These are phyloP conservation scores for Muschampia plurimacula DNA, from an alignment of 2,888 invertebrate genomes.

Conservation along the genomic window DNA sequence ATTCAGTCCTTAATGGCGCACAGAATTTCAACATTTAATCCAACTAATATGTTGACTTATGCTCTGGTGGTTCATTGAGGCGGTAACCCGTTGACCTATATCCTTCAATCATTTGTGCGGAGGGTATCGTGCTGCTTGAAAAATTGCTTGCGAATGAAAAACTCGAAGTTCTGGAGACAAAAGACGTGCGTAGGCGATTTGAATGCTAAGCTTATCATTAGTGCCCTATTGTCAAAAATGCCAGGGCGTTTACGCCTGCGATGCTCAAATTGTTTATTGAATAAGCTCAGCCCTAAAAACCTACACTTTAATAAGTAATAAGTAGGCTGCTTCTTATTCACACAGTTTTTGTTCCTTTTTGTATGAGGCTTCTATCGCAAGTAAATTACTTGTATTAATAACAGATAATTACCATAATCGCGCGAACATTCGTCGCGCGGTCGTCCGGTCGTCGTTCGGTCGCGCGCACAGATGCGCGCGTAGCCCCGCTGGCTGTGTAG, in stretches of 20 bases:
- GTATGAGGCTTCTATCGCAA: background rate
- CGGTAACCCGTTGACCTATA: conserved; percentile 74
- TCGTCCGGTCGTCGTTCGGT: no score
- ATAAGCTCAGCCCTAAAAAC: background rate
- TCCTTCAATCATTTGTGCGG: conserved; percentile 69
- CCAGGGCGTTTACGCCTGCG: conserved; percentile 58
- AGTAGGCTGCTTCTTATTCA: background rate
- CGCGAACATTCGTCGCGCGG: no score
- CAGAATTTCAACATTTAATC: conserved; percentile 28
- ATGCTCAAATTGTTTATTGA: conserved; percentile 59
- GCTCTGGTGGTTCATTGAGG: conserved; percentile 51
- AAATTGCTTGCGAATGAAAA: conserved; percentile 77
- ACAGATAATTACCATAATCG: conserved; percentile 25
- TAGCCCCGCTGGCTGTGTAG: no score
- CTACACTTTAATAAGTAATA: background rate
- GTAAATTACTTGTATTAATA: conserved; percentile 7
- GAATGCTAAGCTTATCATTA: conserved; percentile 84
- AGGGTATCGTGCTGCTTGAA: conserved; percentile 73
- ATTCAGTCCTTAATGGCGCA: conserved; percentile 38
- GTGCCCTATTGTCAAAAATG: conserved; percentile 75
- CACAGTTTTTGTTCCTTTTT: background rate
- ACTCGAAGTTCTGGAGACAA: conserved; percentile 78
- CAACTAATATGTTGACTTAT: conserved; percentile 36
- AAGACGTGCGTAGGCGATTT: conserved; percentile 77
- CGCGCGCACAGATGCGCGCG: no score